A percentile compares a stretch with the other conserved stretches of the same genome.
Evolutionary conservation across 2,888 invertebrate species (phyloP).

Genomic region (Cotesia congregata): DNA sequence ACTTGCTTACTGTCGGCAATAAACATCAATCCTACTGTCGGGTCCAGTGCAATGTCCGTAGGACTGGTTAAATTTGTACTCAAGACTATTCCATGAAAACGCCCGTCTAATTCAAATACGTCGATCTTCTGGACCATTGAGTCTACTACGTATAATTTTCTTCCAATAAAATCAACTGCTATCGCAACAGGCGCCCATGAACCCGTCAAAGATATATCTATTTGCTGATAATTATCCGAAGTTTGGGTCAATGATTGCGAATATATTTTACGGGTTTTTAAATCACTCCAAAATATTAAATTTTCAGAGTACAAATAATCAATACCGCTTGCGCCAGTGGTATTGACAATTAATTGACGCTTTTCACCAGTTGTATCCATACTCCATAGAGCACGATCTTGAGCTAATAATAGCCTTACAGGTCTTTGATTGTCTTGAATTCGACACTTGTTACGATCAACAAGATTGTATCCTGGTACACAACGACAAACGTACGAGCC

Average conservation of each 20-base stretch:
- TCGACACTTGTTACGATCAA: constrained; percentile 77
- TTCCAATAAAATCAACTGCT: constrained; percentile 97
- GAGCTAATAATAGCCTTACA: constrained; percentile 78
- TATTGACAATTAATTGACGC: constrained; percentile 79
- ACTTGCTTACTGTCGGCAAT: constrained; percentile 88
- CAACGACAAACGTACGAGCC: constrained; percentile 90
- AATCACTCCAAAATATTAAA: constrained; percentile 90
- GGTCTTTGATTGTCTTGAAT: constrained; percentile 72
- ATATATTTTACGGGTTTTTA: constrained; percentile 85
- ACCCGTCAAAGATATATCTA: constrained; percentile 83
- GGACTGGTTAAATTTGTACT: constrained; percentile 93
- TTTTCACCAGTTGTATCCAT: constrained; percentile 80
- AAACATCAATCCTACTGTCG: constrained; percentile 89
- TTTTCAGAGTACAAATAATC: constrained; percentile 86
- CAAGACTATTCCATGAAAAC: constrained; percentile 91
- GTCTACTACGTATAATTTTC: constrained; percentile 96
- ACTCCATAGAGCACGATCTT: constrained; percentile 80
- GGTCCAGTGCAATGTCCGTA: constrained; percentile 93
- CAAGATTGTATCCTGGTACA: constrained; percentile 81
- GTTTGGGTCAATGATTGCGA: constrained; percentile 65
- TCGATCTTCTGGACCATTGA: constrained; percentile 94
- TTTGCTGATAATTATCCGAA: constrained; percentile 53
- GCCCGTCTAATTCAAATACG: constrained; percentile 89
- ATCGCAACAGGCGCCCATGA: constrained; percentile 92
- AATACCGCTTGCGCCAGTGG: constrained; percentile 87